Conservation (phyloP, 2,888 invertebrate species). For the Plemyria rubiginata region DNA sequence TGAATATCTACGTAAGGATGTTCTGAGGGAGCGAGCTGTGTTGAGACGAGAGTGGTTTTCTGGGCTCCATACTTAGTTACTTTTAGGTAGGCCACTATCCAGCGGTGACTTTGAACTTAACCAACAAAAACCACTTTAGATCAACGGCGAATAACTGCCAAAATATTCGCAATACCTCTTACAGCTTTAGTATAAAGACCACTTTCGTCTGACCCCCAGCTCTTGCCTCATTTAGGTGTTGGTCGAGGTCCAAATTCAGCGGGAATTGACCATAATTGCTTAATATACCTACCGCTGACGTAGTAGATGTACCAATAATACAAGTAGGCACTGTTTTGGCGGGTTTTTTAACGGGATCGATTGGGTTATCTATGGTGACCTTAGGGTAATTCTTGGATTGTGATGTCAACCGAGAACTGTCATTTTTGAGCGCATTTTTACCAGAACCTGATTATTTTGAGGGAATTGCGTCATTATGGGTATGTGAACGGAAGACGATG, state of each 20-base stretch:
- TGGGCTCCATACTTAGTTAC: not conserved
- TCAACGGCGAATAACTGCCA: not conserved
- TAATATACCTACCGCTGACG: slow-evolving; percentile 59
- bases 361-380: slow-evolving; percentile 42
- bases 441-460: not conserved
- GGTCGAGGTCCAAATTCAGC: slow-evolving; percentile 49
- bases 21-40: not conserved
- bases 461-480: not conserved
- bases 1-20: too few relatives aligned
- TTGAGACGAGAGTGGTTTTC: not conserved
- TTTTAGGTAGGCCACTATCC: slow-evolving; percentile 19
- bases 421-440: not conserved
- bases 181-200: not conserved
- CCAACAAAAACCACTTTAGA: slow-evolving; percentile 24
- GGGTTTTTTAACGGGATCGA: slow-evolving; percentile 19
- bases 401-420: not conserved
- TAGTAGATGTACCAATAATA: slow-evolving; percentile 21
- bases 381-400: not conserved
- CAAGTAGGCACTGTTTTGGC: slow-evolving; percentile 16
- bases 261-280: slow-evolving; percentile 75
- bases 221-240: slow-evolving; percentile 23
- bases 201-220: slow-evolving; percentile 10
- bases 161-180: slow-evolving; percentile 18
- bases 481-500: too few relatives aligned
- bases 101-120: slow-evolving; percentile 75